Evolutionary conservation across 35 echinoderm and acorn worm genomes (phyloP).

Genomic region (Strongylocentrotus purpuratus): DNA sequence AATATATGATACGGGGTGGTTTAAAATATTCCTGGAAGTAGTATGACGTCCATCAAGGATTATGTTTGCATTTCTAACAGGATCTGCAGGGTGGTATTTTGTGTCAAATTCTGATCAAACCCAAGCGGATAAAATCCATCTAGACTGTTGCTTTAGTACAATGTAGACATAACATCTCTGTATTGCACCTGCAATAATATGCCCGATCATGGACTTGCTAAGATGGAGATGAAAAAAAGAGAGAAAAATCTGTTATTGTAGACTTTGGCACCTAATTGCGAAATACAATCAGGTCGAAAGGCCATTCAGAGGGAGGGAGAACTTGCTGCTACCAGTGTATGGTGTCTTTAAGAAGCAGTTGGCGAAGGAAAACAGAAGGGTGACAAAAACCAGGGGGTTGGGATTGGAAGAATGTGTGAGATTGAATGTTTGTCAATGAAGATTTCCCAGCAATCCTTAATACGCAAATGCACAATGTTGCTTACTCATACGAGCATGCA

Average conservation of each 20-base stretch:
- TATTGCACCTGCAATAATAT: constrained; percentile 13
- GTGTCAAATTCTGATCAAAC: background rate
- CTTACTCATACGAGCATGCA: background rate
- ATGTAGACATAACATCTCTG: background rate
- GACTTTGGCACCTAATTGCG: constrained; percentile 44
- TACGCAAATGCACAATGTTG: background rate
- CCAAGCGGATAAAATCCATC: background rate
- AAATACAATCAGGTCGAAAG: constrained; percentile 38
- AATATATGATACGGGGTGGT: background rate
- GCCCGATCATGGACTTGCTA: background rate
- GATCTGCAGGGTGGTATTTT: background rate
- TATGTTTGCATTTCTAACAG: background rate
- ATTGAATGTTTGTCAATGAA: constrained; percentile 18
- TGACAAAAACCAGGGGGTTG: constrained; percentile 27
- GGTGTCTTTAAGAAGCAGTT: constrained; percentile 42
- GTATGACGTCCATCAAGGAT: background rate
- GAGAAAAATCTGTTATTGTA: constrained; percentile 18
- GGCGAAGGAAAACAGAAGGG: constrained; percentile 41
- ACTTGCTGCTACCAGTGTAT: background rate
- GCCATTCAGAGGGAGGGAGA: background rate
- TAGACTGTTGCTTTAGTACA: background rate
- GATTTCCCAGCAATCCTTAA: constrained; percentile 30
- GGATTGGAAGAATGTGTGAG: background rate
- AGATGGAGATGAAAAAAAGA: background rate
- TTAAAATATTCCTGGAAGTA: no score